Percentiles rank a stretch among this genome's conserved stretches.
Evolutionary conservation across 2,113 vertebrate species (phyloP).

Genomic region (Solea senegalensis): DNA sequence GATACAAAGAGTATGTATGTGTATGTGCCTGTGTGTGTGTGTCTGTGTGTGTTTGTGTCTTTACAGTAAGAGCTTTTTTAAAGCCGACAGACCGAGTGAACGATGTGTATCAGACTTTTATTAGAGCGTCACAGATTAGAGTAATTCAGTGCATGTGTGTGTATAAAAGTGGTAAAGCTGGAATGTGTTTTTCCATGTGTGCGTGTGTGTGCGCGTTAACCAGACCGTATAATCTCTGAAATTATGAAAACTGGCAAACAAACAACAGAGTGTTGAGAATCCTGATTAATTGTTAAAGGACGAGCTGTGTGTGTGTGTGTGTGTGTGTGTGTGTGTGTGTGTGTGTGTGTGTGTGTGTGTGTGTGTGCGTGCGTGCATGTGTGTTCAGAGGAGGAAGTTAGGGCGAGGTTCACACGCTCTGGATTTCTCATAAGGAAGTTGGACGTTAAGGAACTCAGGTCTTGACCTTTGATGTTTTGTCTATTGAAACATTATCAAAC

Average conservation of each 20-base stretch:
- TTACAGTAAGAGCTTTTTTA: background rate
- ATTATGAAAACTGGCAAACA: constrained; percentile 50
- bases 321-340: constrained; percentile 38
- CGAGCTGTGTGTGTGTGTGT: constrained; percentile 7
- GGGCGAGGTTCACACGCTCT: constrained; percentile 20
- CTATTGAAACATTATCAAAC: constrained; percentile 4
- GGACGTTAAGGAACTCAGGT: background rate
- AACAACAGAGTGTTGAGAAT: constrained; percentile 57
- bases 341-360: constrained; percentile 26
- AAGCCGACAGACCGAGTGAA: background rate
- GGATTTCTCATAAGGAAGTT: constrained; percentile 53
- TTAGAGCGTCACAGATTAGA: background rate
- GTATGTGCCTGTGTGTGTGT: too few species aligned
- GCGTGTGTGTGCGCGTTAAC: constrained; percentile 14
- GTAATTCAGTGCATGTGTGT: background rate
- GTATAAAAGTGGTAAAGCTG: constrained; percentile 14
- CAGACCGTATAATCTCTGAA: constrained; percentile 28
- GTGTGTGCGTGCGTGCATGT: constrained; percentile 1
- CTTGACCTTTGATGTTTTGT: background rate
- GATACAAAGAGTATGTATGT: too few species aligned
- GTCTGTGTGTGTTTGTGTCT: background rate
- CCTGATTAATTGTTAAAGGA: constrained; percentile 35
- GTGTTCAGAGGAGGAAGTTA: too few species aligned
- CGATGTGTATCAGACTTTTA: background rate
- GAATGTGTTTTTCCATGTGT: constrained; percentile 21